Conservation (phyloP, 2,113 vertebrate genomes). For the Chroicocephalus ridibundus region DNA sequence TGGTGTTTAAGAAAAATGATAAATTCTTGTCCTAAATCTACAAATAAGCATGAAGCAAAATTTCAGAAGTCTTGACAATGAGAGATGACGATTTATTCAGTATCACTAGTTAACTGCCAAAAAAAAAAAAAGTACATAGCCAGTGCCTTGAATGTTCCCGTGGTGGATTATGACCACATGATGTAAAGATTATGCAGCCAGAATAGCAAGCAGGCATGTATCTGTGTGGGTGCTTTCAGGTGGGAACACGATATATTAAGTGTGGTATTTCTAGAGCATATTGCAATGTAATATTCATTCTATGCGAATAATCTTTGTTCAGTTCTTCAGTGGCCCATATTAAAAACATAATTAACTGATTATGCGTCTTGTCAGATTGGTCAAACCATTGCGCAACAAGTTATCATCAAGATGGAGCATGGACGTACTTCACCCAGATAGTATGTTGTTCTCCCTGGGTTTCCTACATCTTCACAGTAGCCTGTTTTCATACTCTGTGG, state of each 20-base stretch:
- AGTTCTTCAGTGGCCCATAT: not conserved
- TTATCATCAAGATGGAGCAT: conserved; percentile 75
- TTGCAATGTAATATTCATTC: not conserved
- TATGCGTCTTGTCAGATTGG: conserved; percentile 80
- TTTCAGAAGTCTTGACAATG: not conserved
- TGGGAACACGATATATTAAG: not conserved
- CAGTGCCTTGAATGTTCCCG: not conserved
- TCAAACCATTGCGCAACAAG: conserved; percentile 76
- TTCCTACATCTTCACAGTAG: conserved; percentile 79
- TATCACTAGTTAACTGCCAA: not conserved
- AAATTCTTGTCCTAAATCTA: not conserved
- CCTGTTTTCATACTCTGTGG: conserved; percentile 83
- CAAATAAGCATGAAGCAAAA: not conserved
- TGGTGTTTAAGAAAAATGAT: not conserved
- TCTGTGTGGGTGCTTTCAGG: not conserved
- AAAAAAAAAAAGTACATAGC: not conserved
- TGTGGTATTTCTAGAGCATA: not conserved
- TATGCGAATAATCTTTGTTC: not conserved
- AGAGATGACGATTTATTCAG: not conserved
- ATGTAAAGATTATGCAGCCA: not conserved
- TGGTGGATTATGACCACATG: not conserved
- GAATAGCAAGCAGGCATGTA: not conserved
- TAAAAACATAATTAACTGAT: not conserved
- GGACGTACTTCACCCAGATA: conserved; percentile 75
- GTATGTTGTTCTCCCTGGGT: conserved; percentile 89